Evolutionary conservation across 2,113 vertebrate species (phyloP).

Genomic region (Eudorcas thomsonii): DNA sequence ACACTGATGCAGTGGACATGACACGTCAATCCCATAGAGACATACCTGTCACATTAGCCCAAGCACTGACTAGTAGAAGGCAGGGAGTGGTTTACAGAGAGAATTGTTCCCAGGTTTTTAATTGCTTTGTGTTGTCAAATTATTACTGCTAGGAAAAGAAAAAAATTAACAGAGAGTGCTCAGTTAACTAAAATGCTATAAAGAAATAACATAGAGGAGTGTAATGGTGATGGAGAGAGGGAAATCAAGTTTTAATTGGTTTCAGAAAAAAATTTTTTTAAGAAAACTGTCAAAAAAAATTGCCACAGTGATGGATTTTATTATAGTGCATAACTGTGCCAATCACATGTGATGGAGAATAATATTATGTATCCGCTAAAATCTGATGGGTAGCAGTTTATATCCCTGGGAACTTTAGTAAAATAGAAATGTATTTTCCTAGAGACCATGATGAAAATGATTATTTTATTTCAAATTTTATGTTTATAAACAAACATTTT

Average conservation of each 20-base stretch:
- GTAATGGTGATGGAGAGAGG: not conserved
- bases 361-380: conserved; percentile 50
- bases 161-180: not conserved
- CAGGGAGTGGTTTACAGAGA: not conserved
- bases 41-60: conserved; percentile 40
- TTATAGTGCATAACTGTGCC: conserved; percentile 55
- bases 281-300: conserved; percentile 44
- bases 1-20: conserved; percentile 41
- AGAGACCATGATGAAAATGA: conserved; percentile 27
- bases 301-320: conserved; percentile 39
- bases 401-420: conserved; percentile 27
- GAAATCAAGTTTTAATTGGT: conserved; percentile 60
- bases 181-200: conserved; percentile 16
- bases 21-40: conserved; percentile 13
- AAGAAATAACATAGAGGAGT: not conserved
- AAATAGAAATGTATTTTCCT: conserved; percentile 46
- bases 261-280: not conserved
- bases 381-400: conserved; percentile 43
- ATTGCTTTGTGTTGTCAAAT: conserved; percentile 54
- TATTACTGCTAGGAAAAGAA: conserved; percentile 21
- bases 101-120: conserved; percentile 47
- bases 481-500: conserved; percentile 26
- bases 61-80: not conserved
- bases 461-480: conserved; percentile 19
- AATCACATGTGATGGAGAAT: conserved; percentile 61